phyloP scores from a whole-genome alignment of 2,888 invertebrate genomes.

The Eupithecia inturbata region DNA sequence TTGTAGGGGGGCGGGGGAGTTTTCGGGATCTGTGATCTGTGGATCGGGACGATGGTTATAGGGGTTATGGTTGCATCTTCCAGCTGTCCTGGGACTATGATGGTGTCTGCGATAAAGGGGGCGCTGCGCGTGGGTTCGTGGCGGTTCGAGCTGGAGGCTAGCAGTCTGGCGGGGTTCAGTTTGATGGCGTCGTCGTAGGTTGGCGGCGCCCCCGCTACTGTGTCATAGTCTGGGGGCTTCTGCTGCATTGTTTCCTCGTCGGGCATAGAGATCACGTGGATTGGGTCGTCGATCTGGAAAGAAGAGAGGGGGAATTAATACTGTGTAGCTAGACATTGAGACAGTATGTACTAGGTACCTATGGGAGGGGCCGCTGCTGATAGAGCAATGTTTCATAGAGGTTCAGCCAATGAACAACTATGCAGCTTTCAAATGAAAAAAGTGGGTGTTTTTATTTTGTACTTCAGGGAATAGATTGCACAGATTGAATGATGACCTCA shows the following conservation, averaged over 20 bases:
- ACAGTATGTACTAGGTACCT: background rate
- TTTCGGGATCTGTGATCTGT: constrained; percentile 74
- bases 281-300: constrained; percentile 86
- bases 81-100: constrained; percentile 68
- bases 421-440: background rate
- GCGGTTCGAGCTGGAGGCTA: constrained; percentile 70
- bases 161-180: constrained; percentile 85
- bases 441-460: background rate
- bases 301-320: constrained; percentile 43
- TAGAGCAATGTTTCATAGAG: background rate
- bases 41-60: constrained; percentile 62
- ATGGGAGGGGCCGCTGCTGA: background rate
- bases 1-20: constrained; percentile 81
- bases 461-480: background rate
- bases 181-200: constrained; percentile 90
- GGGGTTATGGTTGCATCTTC: constrained; percentile 51
- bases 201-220: constrained; percentile 87
- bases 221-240: constrained; percentile 89
- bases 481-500: background rate
- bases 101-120: constrained; percentile 51
- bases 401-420: background rate
- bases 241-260: constrained; percentile 85
- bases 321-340: background rate
- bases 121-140: constrained; percentile 49
- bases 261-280: constrained; percentile 87